phyloP scores from a whole-genome alignment of 2,888 invertebrate genomes.

The Drosophila birchii region DNA sequence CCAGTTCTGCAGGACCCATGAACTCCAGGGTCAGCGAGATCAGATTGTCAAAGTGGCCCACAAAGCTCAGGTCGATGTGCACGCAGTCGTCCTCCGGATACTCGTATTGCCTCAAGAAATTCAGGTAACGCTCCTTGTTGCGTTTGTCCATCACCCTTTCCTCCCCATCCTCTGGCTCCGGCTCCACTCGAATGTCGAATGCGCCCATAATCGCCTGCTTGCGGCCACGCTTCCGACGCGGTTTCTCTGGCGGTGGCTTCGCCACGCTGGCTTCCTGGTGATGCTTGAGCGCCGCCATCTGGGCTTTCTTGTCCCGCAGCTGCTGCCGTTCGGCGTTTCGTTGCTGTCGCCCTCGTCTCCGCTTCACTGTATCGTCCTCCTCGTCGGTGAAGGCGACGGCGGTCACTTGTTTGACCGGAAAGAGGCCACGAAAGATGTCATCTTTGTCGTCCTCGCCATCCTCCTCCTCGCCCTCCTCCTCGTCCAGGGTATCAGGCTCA shows the following conservation, averaged over 20 bases:
- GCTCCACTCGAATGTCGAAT: conserved; percentile 60
- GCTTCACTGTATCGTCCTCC: neutral
- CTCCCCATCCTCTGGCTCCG: conserved; percentile 62
- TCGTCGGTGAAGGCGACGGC: neutral
- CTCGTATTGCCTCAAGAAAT: conserved; percentile 47
- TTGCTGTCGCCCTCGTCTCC: conserved; percentile 26
- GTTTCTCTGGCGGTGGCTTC: conserved; percentile 2
- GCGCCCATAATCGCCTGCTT: conserved; percentile 31
- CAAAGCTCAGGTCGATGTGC: conserved; percentile 77
- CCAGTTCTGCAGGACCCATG: conserved; percentile 66
- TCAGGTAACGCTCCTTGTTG: conserved; percentile 60
- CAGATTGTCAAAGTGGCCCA: conserved; percentile 69
- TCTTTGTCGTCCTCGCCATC: neutral
- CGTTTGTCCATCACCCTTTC: conserved; percentile 57
- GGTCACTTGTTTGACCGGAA: neutral
- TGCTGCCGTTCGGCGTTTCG: conserved; percentile 57
- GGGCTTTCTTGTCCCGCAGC: conserved; percentile 43
- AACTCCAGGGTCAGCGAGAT: conserved; percentile 74
- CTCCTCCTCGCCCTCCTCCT: conserved; percentile 44
- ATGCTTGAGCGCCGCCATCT: conserved; percentile 28
- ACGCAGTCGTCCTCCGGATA: conserved; percentile 78
- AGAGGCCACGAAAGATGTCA: neutral
- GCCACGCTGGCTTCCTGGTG: conserved; percentile 33
- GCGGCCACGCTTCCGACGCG: neutral
- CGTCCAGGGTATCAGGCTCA: conserved; percentile 43